Percentiles rank a stretch among this genome's conserved stretches.
Evolutionary conservation across 1,140 invertebrate genomes (phyloP).

Genomic region (Apis cerana): DNA sequence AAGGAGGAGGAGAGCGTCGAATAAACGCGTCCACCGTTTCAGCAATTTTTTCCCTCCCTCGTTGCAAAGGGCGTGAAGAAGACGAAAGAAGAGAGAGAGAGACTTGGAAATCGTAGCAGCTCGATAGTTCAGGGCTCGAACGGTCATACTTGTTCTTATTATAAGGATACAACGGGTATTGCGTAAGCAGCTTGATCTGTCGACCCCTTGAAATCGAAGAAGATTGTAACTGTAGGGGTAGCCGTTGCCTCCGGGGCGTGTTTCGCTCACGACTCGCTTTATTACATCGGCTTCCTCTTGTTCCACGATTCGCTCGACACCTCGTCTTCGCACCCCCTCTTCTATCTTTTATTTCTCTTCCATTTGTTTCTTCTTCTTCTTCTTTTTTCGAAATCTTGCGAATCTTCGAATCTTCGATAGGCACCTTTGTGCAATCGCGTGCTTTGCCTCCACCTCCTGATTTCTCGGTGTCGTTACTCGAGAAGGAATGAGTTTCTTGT

Average conservation of each 20-base stretch:
- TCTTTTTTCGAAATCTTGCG: constrained; percentile 26
- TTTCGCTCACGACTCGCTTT: constrained; percentile 61
- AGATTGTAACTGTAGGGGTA: constrained; percentile 61
- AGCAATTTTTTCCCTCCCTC: not conserved
- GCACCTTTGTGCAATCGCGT: constrained; percentile 55
- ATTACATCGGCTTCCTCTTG: constrained; percentile 59
- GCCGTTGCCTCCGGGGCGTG: constrained; percentile 57
- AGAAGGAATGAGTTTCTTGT: not conserved
- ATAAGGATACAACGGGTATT: constrained; percentile 53
- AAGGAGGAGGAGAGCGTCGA: too few species aligned
- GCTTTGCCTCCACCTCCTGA: constrained; percentile 8
- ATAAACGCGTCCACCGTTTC: not conserved
- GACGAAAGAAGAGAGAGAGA: too few species aligned
- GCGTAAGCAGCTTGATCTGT: constrained; percentile 65
- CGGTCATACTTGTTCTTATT: constrained; percentile 47
- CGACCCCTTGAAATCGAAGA: constrained; percentile 70
- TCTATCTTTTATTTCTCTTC: constrained; percentile 9
- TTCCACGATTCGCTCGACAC: constrained; percentile 48
- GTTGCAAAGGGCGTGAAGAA: not conserved
- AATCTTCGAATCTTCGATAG: constrained; percentile 66
- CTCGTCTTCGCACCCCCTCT: not conserved
- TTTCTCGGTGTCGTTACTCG: not conserved
- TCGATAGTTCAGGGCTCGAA: constrained; percentile 14
- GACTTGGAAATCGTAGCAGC: constrained; percentile 12
- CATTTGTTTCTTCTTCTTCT: not conserved